A percentile compares a stretch with the other conserved stretches of the same genome.
Evolutionary conservation across 1,140 invertebrate species (phyloP).

Genomic region (Sycobia sp.): DNA sequence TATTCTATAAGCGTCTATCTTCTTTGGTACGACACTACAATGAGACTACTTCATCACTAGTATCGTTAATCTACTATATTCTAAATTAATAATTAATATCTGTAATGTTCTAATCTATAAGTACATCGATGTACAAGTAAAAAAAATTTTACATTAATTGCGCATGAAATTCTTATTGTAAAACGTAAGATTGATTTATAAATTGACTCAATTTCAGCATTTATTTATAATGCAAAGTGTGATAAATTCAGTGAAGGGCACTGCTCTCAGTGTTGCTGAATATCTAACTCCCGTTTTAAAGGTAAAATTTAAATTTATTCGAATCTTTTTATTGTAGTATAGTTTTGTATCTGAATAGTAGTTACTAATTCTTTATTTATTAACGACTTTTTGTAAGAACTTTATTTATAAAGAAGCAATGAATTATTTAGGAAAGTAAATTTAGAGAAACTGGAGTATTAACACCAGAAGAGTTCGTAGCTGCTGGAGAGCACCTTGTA

Average conservation of each 20-base stretch:
- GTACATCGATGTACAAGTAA: too few relatives aligned
- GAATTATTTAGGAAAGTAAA: slow-evolving; percentile 84
- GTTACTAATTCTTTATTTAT: not conserved
- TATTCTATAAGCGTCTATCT: too few relatives aligned
- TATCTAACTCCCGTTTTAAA: slow-evolving; percentile 95
- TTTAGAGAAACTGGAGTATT: slow-evolving; percentile 98
- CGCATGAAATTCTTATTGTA: too few relatives aligned
- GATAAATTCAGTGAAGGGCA: slow-evolving; percentile 93
- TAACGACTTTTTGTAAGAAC: not conserved
- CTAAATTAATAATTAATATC: too few relatives aligned
- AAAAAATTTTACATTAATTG: too few relatives aligned
- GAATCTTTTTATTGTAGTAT: too few relatives aligned
- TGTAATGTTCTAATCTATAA: too few relatives aligned
- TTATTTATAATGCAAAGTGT: slow-evolving; percentile 84
- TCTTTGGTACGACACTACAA: too few relatives aligned
- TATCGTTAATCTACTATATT: too few relatives aligned
- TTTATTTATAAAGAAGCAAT: not conserved
- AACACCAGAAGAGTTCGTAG: slow-evolving; percentile 95
- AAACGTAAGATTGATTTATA: too few relatives aligned
- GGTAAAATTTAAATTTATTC: slow-evolving; percentile 62
- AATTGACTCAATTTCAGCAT: too few relatives aligned
- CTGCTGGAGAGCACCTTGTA: slow-evolving; percentile 96
- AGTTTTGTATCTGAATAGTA: not conserved
- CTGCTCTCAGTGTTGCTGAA: slow-evolving; percentile 92
- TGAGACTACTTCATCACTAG: too few relatives aligned